These are phyloP conservation scores for Gandaritis pyraliata DNA, from an alignment of 2,888 invertebrate species.

Conservation along the genomic window DNA sequence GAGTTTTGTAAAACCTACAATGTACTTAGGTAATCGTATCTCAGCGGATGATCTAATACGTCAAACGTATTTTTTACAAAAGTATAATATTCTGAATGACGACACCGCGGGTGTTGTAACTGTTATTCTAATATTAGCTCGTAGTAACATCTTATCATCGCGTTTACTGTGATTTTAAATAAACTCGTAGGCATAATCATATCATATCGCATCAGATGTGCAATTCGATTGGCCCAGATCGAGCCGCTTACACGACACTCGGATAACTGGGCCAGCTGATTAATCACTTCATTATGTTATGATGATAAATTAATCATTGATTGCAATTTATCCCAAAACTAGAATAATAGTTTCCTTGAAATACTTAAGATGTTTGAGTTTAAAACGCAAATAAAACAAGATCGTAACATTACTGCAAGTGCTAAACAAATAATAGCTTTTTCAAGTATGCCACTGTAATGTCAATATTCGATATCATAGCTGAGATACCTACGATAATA, in stretches of 20 bases:
- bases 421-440: conserved; percentile 18
- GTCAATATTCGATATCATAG: conserved; percentile 3
- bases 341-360: conserved; percentile 33
- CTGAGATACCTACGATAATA: not conserved
- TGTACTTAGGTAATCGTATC: conserved; percentile 28
- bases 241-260: conserved; percentile 71
- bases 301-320: conserved; percentile 63
- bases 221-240: conserved; percentile 70
- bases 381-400: conserved; percentile 15
- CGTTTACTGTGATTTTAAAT: conserved; percentile 44
- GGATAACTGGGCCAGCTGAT: conserved; percentile 71
- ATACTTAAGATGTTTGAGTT: conserved; percentile 9
- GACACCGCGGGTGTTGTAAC: conserved; percentile 49
- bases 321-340: conserved; percentile 64
- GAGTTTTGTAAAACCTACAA: conserved; percentile 21
- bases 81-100: conserved; percentile 49
- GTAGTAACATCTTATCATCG: conserved; percentile 44
- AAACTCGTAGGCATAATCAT: conserved; percentile 44
- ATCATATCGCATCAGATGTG: conserved; percentile 46
- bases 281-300: conserved; percentile 68
- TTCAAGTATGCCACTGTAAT: conserved; percentile 23
- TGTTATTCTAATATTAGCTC: conserved; percentile 47
- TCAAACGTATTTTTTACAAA: conserved; percentile 44
- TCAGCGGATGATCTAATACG: conserved; percentile 39
- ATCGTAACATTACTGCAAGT: conserved; percentile 10